Conservation (phyloP, 2,113 vertebrate species). For the Oxyura jamaicensis region DNA sequence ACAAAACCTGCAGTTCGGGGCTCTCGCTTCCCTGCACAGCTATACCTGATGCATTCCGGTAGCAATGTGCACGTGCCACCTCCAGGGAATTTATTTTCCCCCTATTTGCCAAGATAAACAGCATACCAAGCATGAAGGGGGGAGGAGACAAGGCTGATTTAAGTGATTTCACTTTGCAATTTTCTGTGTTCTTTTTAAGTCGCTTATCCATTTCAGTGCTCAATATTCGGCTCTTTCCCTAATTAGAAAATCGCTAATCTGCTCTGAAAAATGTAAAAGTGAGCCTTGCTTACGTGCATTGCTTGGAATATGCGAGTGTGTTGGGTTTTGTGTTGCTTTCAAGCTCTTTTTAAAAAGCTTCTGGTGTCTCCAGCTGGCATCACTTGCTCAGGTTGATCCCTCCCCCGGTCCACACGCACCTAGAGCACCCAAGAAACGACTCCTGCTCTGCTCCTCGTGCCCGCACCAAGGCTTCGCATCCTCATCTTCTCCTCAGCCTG, state of each 20-base stretch:
- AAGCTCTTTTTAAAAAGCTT: conserved; percentile 38
- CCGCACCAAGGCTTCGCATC: not conserved
- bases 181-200: conserved; percentile 71
- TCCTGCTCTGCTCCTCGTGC: not conserved
- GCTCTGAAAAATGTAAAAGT: conserved; percentile 72
- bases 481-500: not conserved
- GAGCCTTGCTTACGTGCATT: conserved; percentile 59
- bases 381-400: not conserved
- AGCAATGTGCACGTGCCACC: not conserved
- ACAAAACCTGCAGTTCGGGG: not conserved
- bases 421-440: not conserved
- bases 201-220: conserved; percentile 72
- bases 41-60: conserved; percentile 29
- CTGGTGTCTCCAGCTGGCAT: conserved; percentile 49
- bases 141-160: conserved; percentile 67
- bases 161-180: conserved; percentile 67
- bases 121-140: conserved; percentile 38
- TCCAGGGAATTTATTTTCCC: conserved; percentile 62
- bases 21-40: not conserved
- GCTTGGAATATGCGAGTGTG: conserved; percentile 53
- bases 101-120: conserved; percentile 65
- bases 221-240: conserved; percentile 68
- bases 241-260: conserved; percentile 76
- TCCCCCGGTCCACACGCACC: not conserved
- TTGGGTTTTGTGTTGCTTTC: conserved; percentile 17